phyloP scores from a whole-genome alignment of 2,113 vertebrate genomes.

The Pteropus alecto region DNA sequence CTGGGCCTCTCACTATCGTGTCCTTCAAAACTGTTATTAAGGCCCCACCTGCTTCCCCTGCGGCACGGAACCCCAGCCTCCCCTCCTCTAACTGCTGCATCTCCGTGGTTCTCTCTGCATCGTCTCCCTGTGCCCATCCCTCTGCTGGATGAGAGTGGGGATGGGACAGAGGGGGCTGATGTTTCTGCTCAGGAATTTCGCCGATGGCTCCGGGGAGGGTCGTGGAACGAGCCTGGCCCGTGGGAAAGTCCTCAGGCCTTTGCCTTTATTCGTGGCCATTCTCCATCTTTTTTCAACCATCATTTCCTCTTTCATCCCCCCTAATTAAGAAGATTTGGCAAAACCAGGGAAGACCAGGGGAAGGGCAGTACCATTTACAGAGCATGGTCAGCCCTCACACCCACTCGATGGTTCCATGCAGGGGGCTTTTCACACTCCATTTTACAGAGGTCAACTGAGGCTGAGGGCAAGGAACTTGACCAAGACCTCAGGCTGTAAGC shows the following conservation, averaged over 20 bases:
- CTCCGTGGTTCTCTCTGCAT: not conserved
- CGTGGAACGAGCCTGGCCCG: not conserved
- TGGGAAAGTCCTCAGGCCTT: not conserved
- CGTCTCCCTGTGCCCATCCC: not conserved
- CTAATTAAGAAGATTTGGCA: not conserved
- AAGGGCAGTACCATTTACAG: not conserved
- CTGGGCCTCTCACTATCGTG: fast-evolving
- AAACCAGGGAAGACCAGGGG: not conserved
- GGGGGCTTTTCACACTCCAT: not conserved
- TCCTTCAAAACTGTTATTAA: not conserved
- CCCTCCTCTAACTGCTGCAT: not conserved
- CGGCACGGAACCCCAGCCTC: fast-evolving
- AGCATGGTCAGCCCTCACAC: not conserved
- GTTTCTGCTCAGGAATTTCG: not conserved
- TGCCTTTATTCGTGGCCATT: not conserved
- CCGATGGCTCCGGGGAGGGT: not conserved
- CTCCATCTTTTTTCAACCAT: not conserved
- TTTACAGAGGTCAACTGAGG: not conserved
- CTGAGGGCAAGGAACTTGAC: not conserved
- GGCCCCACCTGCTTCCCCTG: not conserved
- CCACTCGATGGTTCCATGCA: not conserved
- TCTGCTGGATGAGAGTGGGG: not conserved
- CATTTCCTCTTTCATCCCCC: not conserved
- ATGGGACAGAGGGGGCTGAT: not conserved
- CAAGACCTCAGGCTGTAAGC: not conserved